A percentile compares a stretch with the other conserved stretches of the same genome.
Evolutionary conservation across 2,888 invertebrate genomes (phyloP).

Genomic region (Synergus gifuensis): DNA sequence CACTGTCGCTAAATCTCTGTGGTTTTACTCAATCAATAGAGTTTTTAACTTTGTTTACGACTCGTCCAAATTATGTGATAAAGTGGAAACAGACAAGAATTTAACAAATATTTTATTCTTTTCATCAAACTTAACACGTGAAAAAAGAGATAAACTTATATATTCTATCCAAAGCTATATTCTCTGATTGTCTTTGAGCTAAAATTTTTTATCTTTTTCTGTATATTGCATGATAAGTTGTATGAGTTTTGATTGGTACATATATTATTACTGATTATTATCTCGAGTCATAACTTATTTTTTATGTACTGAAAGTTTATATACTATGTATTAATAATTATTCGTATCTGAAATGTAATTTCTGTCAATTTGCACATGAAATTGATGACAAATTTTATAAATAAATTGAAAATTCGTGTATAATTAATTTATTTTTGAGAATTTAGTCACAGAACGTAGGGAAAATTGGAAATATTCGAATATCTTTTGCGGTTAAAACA

Average conservation of each 20-base stretch:
- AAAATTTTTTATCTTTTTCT: too few species aligned
- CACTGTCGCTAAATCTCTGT: background rate
- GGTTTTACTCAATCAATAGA: background rate
- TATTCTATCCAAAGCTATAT: too few species aligned
- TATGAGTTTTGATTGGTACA: too few species aligned
- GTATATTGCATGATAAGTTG: too few species aligned
- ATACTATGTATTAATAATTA: too few species aligned
- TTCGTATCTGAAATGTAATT: background rate
- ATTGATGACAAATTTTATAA: background rate
- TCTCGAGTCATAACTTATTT: too few species aligned
- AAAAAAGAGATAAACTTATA: too few species aligned
- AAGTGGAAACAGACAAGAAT: background rate
- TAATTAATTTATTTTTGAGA: background rate
- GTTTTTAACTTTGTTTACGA: background rate
- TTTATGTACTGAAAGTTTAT: too few species aligned
- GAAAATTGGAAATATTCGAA: background rate
- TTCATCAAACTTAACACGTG: background rate
- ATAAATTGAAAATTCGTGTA: background rate
- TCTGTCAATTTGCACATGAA: background rate
- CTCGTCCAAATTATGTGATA: background rate
- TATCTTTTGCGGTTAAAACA: background rate
- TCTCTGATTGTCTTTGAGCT: too few species aligned
- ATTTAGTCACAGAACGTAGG: background rate
- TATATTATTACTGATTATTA: too few species aligned
- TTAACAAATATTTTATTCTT: background rate